Percentiles rank a stretch among this genome's conserved stretches.
Evolutionary conservation across 2,797 vertebrate species (phyloP).

Genomic region (Hyperoplus lanceolatus): DNA sequence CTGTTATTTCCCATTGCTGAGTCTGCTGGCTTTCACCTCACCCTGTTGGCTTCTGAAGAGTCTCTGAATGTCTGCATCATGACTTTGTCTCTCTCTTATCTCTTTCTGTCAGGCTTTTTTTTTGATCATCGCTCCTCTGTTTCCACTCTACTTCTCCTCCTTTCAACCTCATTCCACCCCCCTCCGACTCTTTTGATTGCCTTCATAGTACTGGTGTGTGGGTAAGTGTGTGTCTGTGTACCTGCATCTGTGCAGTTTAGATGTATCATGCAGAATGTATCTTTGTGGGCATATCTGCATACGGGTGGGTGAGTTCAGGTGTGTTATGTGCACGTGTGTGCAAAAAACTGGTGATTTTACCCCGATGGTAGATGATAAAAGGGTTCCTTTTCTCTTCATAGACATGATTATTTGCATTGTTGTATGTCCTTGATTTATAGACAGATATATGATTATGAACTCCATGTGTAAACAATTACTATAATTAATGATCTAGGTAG

Average conservation of each 20-base stretch:
- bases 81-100: slow-evolving; percentile 78
- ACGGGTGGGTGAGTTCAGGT: slow-evolving; percentile 18
- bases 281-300: slow-evolving; percentile 34
- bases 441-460: slow-evolving; percentile 9
- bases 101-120: slow-evolving; percentile 78
- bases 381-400: slow-evolving; percentile 32
- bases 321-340: slow-evolving; percentile 2
- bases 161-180: slow-evolving; percentile 70
- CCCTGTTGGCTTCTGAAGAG: slow-evolving; percentile 58
- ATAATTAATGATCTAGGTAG: not conserved
- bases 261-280: slow-evolving; percentile 30
- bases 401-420: slow-evolving; percentile 26
- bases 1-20: slow-evolving; percentile 69
- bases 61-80: slow-evolving; percentile 73
- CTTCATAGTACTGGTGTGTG: slow-evolving; percentile 14
- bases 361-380: slow-evolving; percentile 32
- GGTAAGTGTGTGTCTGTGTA: slow-evolving; percentile 1
- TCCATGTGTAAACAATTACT: slow-evolving; percentile 2
- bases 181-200: slow-evolving; percentile 49
- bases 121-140: slow-evolving; percentile 77
- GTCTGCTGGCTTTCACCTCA: slow-evolving; percentile 60
- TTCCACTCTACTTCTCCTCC: slow-evolving; percentile 77
- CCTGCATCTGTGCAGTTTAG: slow-evolving; percentile 27
- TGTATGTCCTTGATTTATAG: slow-evolving; percentile 21
- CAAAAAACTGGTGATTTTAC: slow-evolving; percentile 19